Evolutionary conservation across 2,113 vertebrate genomes (phyloP), one percentile per base, ranked within the genome.

Genomic region (Lepisosteus oculatus): DNA sequence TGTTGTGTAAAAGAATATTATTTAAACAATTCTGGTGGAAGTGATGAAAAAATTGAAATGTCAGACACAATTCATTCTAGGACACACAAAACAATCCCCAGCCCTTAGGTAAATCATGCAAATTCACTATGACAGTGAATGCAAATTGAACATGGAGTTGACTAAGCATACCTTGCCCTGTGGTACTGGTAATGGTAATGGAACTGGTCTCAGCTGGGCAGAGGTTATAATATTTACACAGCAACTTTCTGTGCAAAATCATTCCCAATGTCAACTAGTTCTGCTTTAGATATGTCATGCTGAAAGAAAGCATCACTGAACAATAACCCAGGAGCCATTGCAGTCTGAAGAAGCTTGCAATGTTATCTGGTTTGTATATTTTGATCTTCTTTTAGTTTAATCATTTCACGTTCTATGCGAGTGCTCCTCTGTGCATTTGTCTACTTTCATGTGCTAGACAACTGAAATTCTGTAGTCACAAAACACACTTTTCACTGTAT

Each of bases 1-100:
- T 59, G 57, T 59, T 11, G 57, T 59, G 57, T 59, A 59, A 3
- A 13, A 13, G 14, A 59, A 59, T 6, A 59, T 3, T 13, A 11
- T 13, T n/a, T n/a, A 15, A 15, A 13, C 61, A 72, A 70, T 75
- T 73, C 69, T 71, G 81, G 83, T 83, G 77, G 76, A 29, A 88
- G 86, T 78, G 78, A 84, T 75, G 85, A 80, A 81, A 29, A 79
- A 85, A 84, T 68, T 69, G 80, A 79, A 29, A 84, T 83, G 85
- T 86, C 89, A 86, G 74, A 74, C 74, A 72, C 76, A 78, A 85
- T 89, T 80, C 71, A 76, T 65, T 89, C 82, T 87, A 79, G 81
- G 81, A 73, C 74, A 76, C 73, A 72, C 44, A 63, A 83, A 71
- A 70, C 78, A 84, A 82, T 77, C 77, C 41, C 75, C 71, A n/a